These are phyloP conservation scores for Sycophaga agraensis DNA, from an alignment of 1,140 invertebrate species.

Conservation along the genomic window DNA sequence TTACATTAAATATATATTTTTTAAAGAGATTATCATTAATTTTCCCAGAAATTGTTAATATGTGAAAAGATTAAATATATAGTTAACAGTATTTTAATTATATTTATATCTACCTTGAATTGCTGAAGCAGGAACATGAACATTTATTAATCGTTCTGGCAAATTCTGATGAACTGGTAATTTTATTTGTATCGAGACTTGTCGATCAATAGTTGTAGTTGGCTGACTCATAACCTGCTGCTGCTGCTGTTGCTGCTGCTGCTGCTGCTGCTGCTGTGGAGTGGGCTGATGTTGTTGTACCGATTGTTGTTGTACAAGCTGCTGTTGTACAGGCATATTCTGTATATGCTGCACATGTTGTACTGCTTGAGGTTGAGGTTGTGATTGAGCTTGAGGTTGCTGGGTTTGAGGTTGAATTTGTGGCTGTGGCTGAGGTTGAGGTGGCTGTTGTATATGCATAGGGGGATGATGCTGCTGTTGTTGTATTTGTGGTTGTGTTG, in stretches of 20 bases:
- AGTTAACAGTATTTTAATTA: not conserved
- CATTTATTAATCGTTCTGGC: conserved; percentile 71
- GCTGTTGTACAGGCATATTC: conserved; percentile 6
- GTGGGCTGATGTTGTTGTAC: conserved; percentile 38
- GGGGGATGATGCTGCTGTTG: not conserved
- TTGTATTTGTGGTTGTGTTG: conserved; percentile 1
- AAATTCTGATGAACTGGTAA: conserved; percentile 72
- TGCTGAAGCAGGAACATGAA: conserved; percentile 82
- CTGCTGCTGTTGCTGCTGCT: conserved; percentile 39
- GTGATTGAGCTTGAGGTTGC: not conserved
- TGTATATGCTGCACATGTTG: conserved; percentile 24
- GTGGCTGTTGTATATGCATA: not conserved
- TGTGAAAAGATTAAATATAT: no score
- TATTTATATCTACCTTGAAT: conserved; percentile 63
- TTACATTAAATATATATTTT: no score
- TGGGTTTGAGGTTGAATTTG: conserved; percentile 7
- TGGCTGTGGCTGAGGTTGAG: conserved; percentile 9
- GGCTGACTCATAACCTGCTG: conserved; percentile 42
- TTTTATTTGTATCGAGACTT: conserved; percentile 67
- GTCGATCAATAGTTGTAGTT: conserved; percentile 46
- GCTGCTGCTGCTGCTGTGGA: conserved; percentile 33
- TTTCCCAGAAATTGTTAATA: no score
- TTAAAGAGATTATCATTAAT: no score
- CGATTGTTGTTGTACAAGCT: conserved; percentile 24
- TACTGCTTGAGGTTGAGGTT: conserved; percentile 21